A percentile compares a stretch with the other conserved stretches of the same genome.
Conservation (phyloP, 1,140 invertebrate genomes). For the Lasaia peninsularis region DNA sequence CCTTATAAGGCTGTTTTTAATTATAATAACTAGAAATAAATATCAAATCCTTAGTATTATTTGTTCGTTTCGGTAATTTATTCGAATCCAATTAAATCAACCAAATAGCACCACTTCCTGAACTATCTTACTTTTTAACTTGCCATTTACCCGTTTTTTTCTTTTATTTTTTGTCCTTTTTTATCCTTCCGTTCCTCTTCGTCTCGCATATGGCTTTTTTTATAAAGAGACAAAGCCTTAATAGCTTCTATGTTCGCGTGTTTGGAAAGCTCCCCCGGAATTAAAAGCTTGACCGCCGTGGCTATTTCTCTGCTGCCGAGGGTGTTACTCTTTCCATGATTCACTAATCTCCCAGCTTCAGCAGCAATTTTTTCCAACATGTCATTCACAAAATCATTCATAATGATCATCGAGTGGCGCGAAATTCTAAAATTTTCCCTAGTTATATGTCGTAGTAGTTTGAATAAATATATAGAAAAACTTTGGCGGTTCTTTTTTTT, state of each 20-base stretch:
- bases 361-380: slow-evolving; percentile 80
- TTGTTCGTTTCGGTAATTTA: no score
- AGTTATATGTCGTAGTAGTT: slow-evolving; percentile 78
- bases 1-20: no score
- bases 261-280: slow-evolving; percentile 51
- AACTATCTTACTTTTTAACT: no score
- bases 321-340: slow-evolving; percentile 79
- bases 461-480: slow-evolving; percentile 86
- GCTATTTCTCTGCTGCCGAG: slow-evolving; percentile 69
- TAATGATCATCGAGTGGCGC: slow-evolving; percentile 78
- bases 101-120: no score
- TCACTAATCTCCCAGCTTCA: slow-evolving; percentile 71
- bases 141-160: not conserved
- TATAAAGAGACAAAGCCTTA: slow-evolving; percentile 78
- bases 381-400: slow-evolving; percentile 80
- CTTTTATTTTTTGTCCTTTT: not conserved
- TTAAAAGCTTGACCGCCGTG: slow-evolving; percentile 57
- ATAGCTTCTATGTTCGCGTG: slow-evolving; percentile 73
- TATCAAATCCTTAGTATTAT: no score
- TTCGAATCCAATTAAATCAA: no score
- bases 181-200: not conserved
- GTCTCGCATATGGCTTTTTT: slow-evolving; percentile 24
- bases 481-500: slow-evolving; percentile 81
- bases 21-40: no score
- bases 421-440: slow-evolving; percentile 63